Conservation (phyloP, 2,113 vertebrate species). For the Microtus pennsylvanicus region DNA sequence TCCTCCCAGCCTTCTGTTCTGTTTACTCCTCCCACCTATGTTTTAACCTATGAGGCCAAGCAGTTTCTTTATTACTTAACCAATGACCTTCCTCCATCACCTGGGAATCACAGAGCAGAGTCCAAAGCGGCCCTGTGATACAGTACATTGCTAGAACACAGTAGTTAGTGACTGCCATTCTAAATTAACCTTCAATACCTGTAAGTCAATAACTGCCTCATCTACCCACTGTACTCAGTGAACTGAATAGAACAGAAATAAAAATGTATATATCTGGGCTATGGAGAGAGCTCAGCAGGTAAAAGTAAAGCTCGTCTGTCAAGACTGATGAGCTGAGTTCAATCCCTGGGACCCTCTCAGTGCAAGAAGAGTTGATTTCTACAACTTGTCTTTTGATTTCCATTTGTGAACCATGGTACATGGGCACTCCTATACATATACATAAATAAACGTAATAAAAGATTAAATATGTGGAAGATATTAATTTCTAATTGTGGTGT, state of each 20-base stretch:
- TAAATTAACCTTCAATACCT: constrained; percentile 15
- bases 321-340: background rate
- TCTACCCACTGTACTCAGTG: background rate
- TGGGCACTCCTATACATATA: background rate
- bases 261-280: background rate
- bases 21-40: too few relatives aligned
- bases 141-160: background rate
- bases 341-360: background rate
- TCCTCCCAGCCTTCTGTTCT: too few relatives aligned
- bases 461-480: background rate
- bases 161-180: background rate
- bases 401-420: background rate
- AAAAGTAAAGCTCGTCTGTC: background rate
- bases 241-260: background rate
- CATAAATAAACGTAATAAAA: background rate
- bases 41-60: too few relatives aligned
- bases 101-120: background rate
- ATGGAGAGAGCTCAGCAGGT: background rate
- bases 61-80: too few relatives aligned
- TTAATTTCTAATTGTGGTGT: background rate
- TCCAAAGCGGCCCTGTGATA: background rate
- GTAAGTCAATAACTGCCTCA: background rate
- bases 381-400: background rate
- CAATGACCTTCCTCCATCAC: too few relatives aligned
- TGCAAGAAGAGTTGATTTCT: background rate